Evolutionary conservation across 1,140 invertebrate genomes (phyloP), one percentile per base, ranked within the genome.

Genomic region (Streblospio benedicti): DNA sequence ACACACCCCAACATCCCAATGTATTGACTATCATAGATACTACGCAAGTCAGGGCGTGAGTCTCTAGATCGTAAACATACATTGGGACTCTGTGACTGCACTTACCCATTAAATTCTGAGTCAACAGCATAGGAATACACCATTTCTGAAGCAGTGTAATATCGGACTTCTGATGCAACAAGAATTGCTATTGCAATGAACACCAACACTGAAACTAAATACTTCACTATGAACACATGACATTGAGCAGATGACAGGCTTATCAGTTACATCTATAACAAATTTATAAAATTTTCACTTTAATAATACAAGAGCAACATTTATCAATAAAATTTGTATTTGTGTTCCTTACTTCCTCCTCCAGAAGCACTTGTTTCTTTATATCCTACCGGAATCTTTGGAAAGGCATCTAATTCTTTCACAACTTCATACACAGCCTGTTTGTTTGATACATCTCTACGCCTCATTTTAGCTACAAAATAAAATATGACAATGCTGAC

Each of bases 51-150:
- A 27, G 20, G 2, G n/a, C 4, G 18, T 27, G 5, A 20, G 52
- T 25, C 27, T 25, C 33, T 58, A 16, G 18, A 52, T 38, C 25
- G 28, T 25, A 51, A 25, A 25, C 30, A 57, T 55, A 33, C 14
- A 54, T n/a, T 16, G 32, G 28, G 23, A 57, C 25, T 9, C 44
- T 31, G 30, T 18, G 12, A 27, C 44, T 35, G 31, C 58, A 66
- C 65, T 61, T 65, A 79, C 76, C 68, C 69, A 72, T 93, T 85
- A 73, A 89, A 83, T 58, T 93, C 86, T n/a, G 84, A 86, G 71
- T 96, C 93, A 14, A 92, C 90, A 70, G 86, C 83, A 79, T 95
- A 96, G 78, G 88, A 86, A 77, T 93, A 95, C 43, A 85, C 80
- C 56, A 93, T 83, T 73, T 86, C 85, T 69, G 87, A 88, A 65